Percentiles rank a stretch among this genome's conserved stretches.
Evolutionary conservation across 2,113 vertebrate genomes (phyloP).

Genomic region (Hemiprocne comata): DNA sequence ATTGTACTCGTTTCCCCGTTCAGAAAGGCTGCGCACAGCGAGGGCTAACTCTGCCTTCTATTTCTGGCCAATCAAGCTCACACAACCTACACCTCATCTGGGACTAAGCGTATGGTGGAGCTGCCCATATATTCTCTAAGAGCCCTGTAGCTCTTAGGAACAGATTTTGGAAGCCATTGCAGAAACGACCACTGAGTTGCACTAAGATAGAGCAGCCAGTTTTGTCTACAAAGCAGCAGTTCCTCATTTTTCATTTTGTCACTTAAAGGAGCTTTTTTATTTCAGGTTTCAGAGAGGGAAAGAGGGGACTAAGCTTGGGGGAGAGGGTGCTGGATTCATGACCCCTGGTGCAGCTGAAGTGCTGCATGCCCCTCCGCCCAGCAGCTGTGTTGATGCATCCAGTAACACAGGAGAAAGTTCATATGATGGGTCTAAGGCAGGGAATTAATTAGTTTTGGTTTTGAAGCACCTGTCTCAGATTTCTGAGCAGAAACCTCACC

Average conservation of each 20-base stretch:
- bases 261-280: neutral
- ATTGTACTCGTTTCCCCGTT: neutral
- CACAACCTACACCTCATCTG: accelerated
- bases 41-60: neutral
- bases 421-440: neutral
- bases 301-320: neutral
- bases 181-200: neutral
- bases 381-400: neutral
- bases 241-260: neutral
- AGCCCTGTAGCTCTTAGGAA: neutral
- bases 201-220: neutral
- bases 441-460: neutral
- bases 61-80: neutral
- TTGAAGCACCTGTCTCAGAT: neutral
- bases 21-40: neutral
- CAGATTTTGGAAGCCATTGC: neutral
- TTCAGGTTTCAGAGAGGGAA: neutral
- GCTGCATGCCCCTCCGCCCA: neutral
- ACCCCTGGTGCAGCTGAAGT: neutral
- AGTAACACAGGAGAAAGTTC: neutral
- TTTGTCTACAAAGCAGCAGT: neutral
- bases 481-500: neutral
- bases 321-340: accelerated
- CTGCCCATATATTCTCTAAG: accelerated
- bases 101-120: accelerated